Base-by-base conservation (phyloP, 2,888 invertebrate genomes). In the Andrena minutula region DNA sequence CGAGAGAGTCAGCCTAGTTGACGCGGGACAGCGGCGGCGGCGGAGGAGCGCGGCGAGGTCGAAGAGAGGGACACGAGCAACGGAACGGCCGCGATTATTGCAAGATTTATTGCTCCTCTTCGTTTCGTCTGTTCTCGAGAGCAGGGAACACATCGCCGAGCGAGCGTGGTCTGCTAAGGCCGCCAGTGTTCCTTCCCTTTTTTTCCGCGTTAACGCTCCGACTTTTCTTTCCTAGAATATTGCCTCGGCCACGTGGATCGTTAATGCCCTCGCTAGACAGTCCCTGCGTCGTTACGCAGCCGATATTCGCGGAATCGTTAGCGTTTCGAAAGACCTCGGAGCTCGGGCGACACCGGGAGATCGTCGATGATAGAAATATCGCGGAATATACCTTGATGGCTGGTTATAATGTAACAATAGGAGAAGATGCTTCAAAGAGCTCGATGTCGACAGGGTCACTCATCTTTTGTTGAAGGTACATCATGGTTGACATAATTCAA, bases 21-120 rank as follows among this genome's bases (percentile, higher is more conserved):
- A 26, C 56, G 86, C 83, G 78, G 84, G 66, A 66, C 56, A 26
- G 56, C 74, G 51, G 75, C 85, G 74, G 81, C 53, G 32, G 56
- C 64, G 32, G 56, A 66, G 51, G 32, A 63, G 56, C 12, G 58
- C 28, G 56, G 23, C 26, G 66, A 66, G 60, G 71, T 65, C 51
- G 64, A 47, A 64, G n/a, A 23, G 60, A 32, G 58, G 68, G 41
- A 58, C 60, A 51, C 53, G 76, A 78, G 72, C 63, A 78, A 76
- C 69, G 80, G 68, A 75, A 83, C 79, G 75, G 71, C 75, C 79
- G 71, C 71, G 83, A 81, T 91, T 91, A 91, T 91, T 89, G 87
- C 86, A 83, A 91, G 90, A 92, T 92, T 91, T 91, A 92, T 91
- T 79, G 89, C 91, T 88, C 86, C 89, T 85, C 86, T 87, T 88